These are phyloP conservation scores for Phainopepla nitens DNA, from an alignment of 2,113 vertebrate species.

Conservation along the genomic window DNA sequence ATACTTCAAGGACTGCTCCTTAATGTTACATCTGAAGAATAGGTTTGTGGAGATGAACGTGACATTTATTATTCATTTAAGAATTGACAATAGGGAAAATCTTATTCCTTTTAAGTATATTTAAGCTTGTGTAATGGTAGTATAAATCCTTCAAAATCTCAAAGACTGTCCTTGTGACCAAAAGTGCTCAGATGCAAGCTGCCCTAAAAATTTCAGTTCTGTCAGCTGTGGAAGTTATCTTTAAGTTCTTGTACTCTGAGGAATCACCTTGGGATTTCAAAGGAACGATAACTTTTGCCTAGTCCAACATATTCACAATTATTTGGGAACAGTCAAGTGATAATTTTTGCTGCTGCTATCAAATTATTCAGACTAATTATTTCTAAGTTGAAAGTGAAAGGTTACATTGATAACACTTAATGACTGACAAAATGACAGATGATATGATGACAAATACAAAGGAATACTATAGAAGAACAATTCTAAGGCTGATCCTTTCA, in stretches of 20 bases:
- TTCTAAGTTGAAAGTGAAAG: background rate
- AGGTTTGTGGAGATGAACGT: background rate
- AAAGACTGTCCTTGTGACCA: background rate
- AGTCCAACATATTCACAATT: background rate
- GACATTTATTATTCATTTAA: slow-evolving; percentile 17
- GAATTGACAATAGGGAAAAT: background rate
- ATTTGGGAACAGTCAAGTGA: background rate
- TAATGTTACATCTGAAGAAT: background rate
- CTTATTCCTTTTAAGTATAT: background rate
- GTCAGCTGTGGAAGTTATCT: background rate
- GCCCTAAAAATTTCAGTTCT: background rate
- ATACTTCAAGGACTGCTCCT: background rate
- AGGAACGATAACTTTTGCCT: background rate
- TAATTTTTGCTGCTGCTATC: background rate
- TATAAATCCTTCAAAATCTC: background rate
- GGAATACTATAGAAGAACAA: background rate
- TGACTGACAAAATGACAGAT: background rate
- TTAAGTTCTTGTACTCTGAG: background rate
- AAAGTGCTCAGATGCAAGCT: background rate
- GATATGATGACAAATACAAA: background rate
- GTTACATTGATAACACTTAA: background rate
- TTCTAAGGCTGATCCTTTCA: background rate
- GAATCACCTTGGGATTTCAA: background rate
- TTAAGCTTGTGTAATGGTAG: background rate
- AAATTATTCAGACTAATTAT: background rate